These are phyloP conservation scores for Protonemura montana DNA, from an alignment of 2,888 invertebrate species.

Conservation along the genomic window DNA sequence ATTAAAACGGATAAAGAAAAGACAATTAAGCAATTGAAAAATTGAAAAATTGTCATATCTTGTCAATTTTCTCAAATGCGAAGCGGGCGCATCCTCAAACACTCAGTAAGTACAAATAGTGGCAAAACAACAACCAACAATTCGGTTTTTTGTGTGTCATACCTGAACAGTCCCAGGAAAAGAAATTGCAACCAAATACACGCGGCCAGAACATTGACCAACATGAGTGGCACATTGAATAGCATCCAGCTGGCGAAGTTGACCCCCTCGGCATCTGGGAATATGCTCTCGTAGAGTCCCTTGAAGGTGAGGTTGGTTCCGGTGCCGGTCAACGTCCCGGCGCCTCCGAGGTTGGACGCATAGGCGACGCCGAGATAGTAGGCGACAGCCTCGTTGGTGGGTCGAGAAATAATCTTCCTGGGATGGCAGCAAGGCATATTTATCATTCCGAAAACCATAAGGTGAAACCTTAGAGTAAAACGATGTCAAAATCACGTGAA, in stretches of 20 bases:
- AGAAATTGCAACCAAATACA: slow-evolving; percentile 82
- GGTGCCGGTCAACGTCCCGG: slow-evolving; percentile 79
- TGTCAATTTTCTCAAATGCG: too few relatives aligned
- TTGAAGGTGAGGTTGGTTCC: slow-evolving; percentile 88
- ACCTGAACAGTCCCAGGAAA: slow-evolving; percentile 81
- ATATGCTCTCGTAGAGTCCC: slow-evolving; percentile 75
- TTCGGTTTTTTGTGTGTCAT: too few relatives aligned
- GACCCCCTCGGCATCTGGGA: slow-evolving; percentile 67
- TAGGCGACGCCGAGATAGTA: slow-evolving; percentile 83
- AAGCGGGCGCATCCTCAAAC: too few relatives aligned
- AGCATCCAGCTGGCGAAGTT: slow-evolving; percentile 89
- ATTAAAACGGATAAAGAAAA: too few relatives aligned
- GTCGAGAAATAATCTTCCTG: slow-evolving; percentile 57
- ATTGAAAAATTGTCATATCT: too few relatives aligned
- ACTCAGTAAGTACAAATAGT: too few relatives aligned
- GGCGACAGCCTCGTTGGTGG: slow-evolving; percentile 77
- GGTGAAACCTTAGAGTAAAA: too few relatives aligned
- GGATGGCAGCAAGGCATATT: too few relatives aligned
- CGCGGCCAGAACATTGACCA: slow-evolving; percentile 77
- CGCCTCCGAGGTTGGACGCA: slow-evolving; percentile 79
- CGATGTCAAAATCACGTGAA: too few relatives aligned
- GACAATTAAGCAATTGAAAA: too few relatives aligned
- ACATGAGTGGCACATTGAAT: slow-evolving; percentile 84
- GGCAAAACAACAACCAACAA: too few relatives aligned
- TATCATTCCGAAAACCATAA: too few relatives aligned